These are phyloP conservation scores for Conus ventricosus DNA, from an alignment of 1,140 invertebrate genomes.

Conservation along the genomic window DNA sequence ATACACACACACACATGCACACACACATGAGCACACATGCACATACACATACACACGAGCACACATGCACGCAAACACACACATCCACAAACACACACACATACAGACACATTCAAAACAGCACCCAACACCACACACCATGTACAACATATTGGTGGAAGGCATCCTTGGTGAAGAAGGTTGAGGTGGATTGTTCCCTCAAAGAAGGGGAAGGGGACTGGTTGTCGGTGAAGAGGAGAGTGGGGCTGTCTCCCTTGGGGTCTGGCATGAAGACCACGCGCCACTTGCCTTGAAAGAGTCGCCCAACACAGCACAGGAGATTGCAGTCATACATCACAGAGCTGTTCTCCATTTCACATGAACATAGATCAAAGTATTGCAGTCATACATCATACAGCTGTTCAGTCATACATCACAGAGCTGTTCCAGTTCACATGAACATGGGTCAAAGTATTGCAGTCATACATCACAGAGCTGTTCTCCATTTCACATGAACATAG, in stretches of 20 bases:
- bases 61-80: conserved; percentile 24
- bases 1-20: no score
- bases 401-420: no score
- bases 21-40: no score
- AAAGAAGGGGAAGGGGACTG: background rate
- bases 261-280: conserved; percentile 4
- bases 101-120: background rate
- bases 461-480: no score
- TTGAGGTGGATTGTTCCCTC: background rate
- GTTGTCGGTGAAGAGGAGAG: conserved; percentile 43
- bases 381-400: no score
- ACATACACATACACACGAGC: background rate
- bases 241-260: conserved; percentile 11
- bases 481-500: no score
- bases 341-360: no score
- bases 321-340: no score
- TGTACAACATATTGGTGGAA: conserved; percentile 67
- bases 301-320: no score
- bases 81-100: conserved; percentile 16
- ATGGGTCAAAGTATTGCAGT: no score
- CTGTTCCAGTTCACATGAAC: no score
- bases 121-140: conserved; percentile 42
- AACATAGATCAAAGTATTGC: no score
- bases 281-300: conserved; percentile 1
- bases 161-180: conserved; percentile 64